Conservation (phyloP, 2,888 invertebrate species). For the Thyatira batis region DNA sequence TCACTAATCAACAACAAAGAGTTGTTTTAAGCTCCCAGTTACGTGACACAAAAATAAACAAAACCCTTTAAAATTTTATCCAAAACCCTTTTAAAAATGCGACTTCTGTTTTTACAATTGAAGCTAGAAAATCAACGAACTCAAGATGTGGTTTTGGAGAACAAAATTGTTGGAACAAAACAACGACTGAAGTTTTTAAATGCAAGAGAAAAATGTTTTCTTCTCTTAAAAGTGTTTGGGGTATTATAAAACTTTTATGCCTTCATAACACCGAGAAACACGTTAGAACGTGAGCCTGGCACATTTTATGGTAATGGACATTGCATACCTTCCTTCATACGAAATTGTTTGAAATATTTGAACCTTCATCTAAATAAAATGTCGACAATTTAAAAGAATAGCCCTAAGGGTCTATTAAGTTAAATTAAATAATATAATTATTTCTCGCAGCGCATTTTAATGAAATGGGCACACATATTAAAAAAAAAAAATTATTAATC, state of each 20-base stretch:
- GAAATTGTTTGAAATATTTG: neutral
- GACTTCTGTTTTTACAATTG: neutral
- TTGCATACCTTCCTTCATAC: slow-evolving; percentile 31
- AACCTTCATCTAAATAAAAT: neutral
- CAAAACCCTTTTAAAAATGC: neutral
- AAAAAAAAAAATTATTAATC: too few relatives aligned
- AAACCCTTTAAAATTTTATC: neutral
- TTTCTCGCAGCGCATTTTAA: too few relatives aligned
- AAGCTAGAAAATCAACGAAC: neutral
- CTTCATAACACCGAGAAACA: slow-evolving; percentile 27
- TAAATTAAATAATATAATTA: too few relatives aligned
- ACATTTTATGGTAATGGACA: slow-evolving; percentile 37
- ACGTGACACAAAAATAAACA: slow-evolving; percentile 33
- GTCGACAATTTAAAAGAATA: neutral
- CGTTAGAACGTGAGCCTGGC: slow-evolving; percentile 19
- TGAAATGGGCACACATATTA: too few relatives aligned
- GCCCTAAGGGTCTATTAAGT: too few relatives aligned
- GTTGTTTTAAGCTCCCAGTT: slow-evolving; percentile 19
- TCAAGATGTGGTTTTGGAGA: neutral
- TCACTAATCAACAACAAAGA: slow-evolving; percentile 10
- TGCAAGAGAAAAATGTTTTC: slow-evolving; percentile 4
- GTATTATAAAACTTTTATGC: slow-evolving; percentile 38
- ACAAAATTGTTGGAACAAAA: neutral
- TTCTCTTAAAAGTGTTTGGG: slow-evolving; percentile 18
- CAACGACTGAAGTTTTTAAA: neutral